Base-by-base conservation (phyloP, 1,140 invertebrate species). In the Hirudo medicinalis region DNA sequence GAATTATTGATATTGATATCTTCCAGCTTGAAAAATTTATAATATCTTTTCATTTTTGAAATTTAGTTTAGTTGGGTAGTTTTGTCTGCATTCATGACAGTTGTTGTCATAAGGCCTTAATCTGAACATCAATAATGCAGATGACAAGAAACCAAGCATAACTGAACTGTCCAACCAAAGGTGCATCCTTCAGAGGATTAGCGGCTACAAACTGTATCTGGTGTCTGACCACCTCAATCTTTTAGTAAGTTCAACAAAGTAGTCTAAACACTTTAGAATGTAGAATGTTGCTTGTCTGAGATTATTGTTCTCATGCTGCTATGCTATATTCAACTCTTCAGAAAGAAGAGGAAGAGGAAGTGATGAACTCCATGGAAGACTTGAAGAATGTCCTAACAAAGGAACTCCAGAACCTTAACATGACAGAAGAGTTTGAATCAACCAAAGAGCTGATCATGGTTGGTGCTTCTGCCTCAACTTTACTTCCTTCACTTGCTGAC, bases 131-230 rank as follows among this genome's bases (percentile, higher is more conserved):
- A 4, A 32, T 25, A 13, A 13, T 13, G 57, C 57, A 63, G 57
- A 63, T 32, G 57, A 63, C 19, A 63, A 32, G 57, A 63, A 63
- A 32, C 57, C 57, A 32, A 25, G 22, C 22, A 22, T 63, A 32
- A 63, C 22, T 63, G 57, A 63, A 11, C 22, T 63, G 57, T 22
- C 57, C 57, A 63, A 63, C 13, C 57, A 63, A 32, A 22, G 57
- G 22, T 22, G 57, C 57, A 32, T 63, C 57, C 22, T 63, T 11
- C 57, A 63, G 11, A 63, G 29, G 57, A 63, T 63, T 15, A 25
- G 57, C 17, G 57, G 57, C 57, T 63, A 63, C 57, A 63, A 63
- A 63, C 57, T 63, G 57, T 32, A 63, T 11, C 57, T 63, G 22
- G 57, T 63, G 1, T 63, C 57, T 63, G 57, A 32, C 8, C 57